phyloP scores from a whole-genome alignment of 2,888 invertebrate genomes.

The Hirtodrosophila trivittata region DNA sequence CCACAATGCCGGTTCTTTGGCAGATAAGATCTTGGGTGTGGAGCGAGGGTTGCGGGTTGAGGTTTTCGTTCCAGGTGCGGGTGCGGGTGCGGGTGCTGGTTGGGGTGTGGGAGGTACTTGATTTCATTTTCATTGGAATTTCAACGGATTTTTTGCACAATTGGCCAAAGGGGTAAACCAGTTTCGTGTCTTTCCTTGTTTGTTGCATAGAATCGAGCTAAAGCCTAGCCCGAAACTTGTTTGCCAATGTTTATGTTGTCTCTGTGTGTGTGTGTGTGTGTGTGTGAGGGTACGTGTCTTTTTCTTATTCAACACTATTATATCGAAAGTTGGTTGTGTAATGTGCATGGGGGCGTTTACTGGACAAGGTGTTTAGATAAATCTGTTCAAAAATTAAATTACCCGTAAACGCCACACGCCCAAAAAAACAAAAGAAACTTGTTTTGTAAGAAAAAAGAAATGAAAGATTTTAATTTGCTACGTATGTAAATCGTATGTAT shows the following conservation, averaged over 20 bases:
- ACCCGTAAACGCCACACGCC: conserved; percentile 41
- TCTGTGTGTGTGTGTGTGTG: conserved; percentile 1
- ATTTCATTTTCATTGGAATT: conserved; percentile 72
- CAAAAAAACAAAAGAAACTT: conserved; percentile 11
- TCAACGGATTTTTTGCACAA: conserved; percentile 58
- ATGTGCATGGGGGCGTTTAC: conserved; percentile 62
- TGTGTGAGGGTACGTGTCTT: not conserved
- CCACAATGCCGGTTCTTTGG: conserved; percentile 32
- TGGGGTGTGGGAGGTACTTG: conserved; percentile 25
- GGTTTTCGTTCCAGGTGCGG: not conserved
- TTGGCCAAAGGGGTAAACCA: conserved; percentile 58
- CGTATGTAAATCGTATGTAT: conserved; percentile 40
- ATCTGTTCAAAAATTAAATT: conserved; percentile 60
- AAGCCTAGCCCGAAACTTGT: conserved; percentile 55
- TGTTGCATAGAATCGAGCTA: conserved; percentile 64
- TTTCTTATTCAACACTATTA: conserved; percentile 42
- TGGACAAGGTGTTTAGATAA: conserved; percentile 64
- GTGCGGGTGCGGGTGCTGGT: conserved; percentile 17
- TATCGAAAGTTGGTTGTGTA: conserved; percentile 67
- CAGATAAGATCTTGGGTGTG: not conserved
- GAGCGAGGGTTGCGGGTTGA: not conserved
- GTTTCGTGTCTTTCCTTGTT: conserved; percentile 75
- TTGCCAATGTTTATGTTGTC: conserved; percentile 37
- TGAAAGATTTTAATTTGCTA: conserved; percentile 21
- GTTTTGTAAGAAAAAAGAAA: conserved; percentile 10